These are phyloP conservation scores for Cepaea hortensis DNA, from an alignment of 2,888 invertebrate genomes.

Conservation along the genomic window DNA sequence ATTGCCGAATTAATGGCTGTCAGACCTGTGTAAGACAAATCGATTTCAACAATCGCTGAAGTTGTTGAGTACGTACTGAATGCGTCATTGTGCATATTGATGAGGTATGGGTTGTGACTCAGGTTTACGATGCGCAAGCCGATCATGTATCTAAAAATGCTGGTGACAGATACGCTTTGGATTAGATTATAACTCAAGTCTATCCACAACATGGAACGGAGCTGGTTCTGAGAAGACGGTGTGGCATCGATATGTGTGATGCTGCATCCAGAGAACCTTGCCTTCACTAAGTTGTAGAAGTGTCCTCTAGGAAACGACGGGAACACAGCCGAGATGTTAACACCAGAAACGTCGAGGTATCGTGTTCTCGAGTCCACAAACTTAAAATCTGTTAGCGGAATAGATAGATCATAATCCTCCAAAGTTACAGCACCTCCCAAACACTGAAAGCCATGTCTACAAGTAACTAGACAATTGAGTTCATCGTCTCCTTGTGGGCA, in stretches of 20 bases:
- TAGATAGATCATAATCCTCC: neutral
- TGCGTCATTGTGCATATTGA: constrained; percentile 10
- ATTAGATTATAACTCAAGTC: constrained; percentile 26
- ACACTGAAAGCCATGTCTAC: constrained; percentile 25
- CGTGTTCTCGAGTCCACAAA: constrained; percentile 24
- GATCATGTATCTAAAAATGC: constrained; percentile 27
- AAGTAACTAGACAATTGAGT: constrained; percentile 28
- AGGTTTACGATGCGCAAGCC: neutral
- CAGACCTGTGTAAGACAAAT: constrained; percentile 18
- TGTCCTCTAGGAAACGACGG: neutral
- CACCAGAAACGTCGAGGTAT: constrained; percentile 22
- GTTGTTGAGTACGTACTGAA: constrained; percentile 16
- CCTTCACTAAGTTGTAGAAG: neutral
- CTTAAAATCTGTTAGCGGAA: neutral
- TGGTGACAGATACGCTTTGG: constrained; percentile 8
- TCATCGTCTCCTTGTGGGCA: constrained; percentile 41
- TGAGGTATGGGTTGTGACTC: neutral
- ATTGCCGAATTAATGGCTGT: neutral
- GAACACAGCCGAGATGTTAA: constrained; percentile 28
- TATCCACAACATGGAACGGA: neutral
- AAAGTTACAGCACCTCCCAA: constrained; percentile 16
- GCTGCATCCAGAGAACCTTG: constrained; percentile 9
- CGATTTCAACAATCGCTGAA: constrained; percentile 3
- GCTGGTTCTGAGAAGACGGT: neutral
- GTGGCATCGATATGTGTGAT: neutral